These are phyloP conservation scores for Magallana ariakensis DNA, from an alignment of 1,140 invertebrate genomes.

Conservation along the genomic window DNA sequence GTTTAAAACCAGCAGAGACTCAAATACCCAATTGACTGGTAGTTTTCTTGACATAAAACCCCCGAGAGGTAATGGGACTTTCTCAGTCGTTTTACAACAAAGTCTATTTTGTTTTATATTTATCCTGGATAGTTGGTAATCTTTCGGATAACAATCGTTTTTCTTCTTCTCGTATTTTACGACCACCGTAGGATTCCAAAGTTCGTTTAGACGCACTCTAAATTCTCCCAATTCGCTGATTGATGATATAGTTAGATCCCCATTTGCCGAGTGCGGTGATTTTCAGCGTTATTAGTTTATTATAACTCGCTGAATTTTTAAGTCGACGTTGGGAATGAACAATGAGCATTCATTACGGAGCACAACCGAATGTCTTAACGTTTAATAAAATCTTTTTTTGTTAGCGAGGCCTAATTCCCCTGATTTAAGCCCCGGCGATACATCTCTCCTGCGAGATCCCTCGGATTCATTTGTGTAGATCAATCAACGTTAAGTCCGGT, in stretches of 20 bases:
- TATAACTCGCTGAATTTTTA: slow-evolving; percentile 35
- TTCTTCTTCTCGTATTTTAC: background rate
- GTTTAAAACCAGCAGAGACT: no score
- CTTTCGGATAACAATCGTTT: slow-evolving; percentile 13
- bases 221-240: background rate
- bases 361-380: slow-evolving; percentile 27
- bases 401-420: slow-evolving; percentile 31
- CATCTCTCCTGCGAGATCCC: background rate
- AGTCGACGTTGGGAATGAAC: slow-evolving; percentile 11
- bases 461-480: slow-evolving; percentile 31
- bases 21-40: background rate
- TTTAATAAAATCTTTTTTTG: slow-evolving; percentile 34
- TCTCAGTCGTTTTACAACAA: slow-evolving; percentile 5
- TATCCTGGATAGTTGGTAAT: background rate
- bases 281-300: slow-evolving; percentile 35
- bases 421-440: slow-evolving; percentile 22
- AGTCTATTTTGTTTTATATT: slow-evolving; percentile 15
- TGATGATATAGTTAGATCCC: slow-evolving; percentile 16
- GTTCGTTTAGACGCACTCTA: background rate
- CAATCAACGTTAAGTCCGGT: slow-evolving; percentile 30
- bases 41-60: background rate
- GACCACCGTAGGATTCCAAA: background rate
- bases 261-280: slow-evolving; percentile 15
- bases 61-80: background rate
- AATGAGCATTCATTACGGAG: slow-evolving; percentile 27